Conservation (phyloP, 1,140 invertebrate species). For the Bactericera cockerelli region DNA sequence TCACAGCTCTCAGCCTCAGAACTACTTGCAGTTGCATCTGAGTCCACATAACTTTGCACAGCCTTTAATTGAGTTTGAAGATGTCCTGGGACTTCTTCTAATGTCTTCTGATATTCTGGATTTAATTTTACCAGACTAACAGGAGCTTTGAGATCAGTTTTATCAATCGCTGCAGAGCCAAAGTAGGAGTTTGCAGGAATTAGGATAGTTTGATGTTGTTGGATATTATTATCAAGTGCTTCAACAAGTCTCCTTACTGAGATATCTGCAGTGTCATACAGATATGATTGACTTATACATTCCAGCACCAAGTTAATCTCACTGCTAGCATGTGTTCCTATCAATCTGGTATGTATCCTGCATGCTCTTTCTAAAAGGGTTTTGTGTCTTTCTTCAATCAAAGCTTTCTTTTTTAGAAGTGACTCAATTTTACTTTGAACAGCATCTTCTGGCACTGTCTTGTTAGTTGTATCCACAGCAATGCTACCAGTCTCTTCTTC, state of each 20-base stretch:
- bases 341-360: slow-evolving; percentile 3
- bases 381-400: slow-evolving; percentile 19
- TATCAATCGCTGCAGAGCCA: slow-evolving; percentile 33
- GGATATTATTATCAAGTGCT: slow-evolving; percentile 23
- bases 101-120: slow-evolving; percentile 32
- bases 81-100: slow-evolving; percentile 48
- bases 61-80: slow-evolving; percentile 50
- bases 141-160: slow-evolving; percentile 30
- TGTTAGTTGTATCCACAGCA: slow-evolving; percentile 34
- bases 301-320: slow-evolving; percentile 1
- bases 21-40: slow-evolving; percentile 82
- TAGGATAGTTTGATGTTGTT: slow-evolving; percentile 11
- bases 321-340: slow-evolving; percentile 3
- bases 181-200: slow-evolving; percentile 33
- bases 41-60: slow-evolving; percentile 61
- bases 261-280: slow-evolving; percentile 31
- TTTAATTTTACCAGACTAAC: slow-evolving; percentile 31
- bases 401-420: slow-evolving; percentile 30
- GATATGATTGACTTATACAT: background rate
- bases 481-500: slow-evolving; percentile 45
- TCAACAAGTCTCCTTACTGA: slow-evolving; percentile 37
- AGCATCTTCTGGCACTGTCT: background rate
- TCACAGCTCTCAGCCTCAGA: slow-evolving; percentile 88
- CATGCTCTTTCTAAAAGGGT: slow-evolving; percentile 30
- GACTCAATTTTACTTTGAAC: slow-evolving; percentile 26